A percentile compares a stretch with the other conserved stretches of the same genome.
These are phyloP conservation scores for Drosophila ogumai DNA, from an alignment of 1,140 invertebrate species.

Conservation along the genomic window DNA sequence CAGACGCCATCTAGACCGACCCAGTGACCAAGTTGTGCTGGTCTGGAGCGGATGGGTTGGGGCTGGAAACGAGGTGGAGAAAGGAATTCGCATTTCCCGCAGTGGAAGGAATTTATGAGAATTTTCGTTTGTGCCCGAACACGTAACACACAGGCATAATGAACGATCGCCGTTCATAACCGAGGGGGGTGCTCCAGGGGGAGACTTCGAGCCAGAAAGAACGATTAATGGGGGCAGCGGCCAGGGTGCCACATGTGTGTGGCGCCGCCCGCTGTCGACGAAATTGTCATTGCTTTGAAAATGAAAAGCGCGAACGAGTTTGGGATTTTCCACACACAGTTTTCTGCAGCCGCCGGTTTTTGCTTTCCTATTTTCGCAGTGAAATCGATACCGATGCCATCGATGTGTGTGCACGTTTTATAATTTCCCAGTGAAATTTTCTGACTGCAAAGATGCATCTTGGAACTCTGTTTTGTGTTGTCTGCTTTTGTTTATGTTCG, in stretches of 20 bases:
- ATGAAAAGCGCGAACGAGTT: conserved; percentile 78
- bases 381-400: conserved; percentile 77
- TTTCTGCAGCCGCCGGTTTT: conserved; percentile 26
- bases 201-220: conserved; percentile 20
- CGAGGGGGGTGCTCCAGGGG: conserved; percentile 25
- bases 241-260: conserved; percentile 5
- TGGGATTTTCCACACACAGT: conserved; percentile 51
- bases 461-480: conserved; percentile 52
- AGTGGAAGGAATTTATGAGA: conserved; percentile 67
- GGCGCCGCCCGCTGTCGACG: conserved; percentile 48
- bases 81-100: conserved; percentile 69
- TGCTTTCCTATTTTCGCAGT: conserved; percentile 55
- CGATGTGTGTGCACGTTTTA: conserved; percentile 57
- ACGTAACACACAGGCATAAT: conserved; percentile 53
- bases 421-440: conserved; percentile 70
- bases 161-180: conserved; percentile 57
- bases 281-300: conserved; percentile 72
- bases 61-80: conserved; percentile 49
- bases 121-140: conserved; percentile 56
- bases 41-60: conserved; percentile 45
- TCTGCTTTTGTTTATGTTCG: conserved; percentile 47
- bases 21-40: conserved; percentile 76
- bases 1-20: conserved; percentile 69
- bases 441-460: conserved; percentile 36
- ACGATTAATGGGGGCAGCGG: conserved; percentile 38